phyloP scores from a whole-genome alignment of 2,113 vertebrate species.

The Hemiscyllium ocellatum region DNA sequence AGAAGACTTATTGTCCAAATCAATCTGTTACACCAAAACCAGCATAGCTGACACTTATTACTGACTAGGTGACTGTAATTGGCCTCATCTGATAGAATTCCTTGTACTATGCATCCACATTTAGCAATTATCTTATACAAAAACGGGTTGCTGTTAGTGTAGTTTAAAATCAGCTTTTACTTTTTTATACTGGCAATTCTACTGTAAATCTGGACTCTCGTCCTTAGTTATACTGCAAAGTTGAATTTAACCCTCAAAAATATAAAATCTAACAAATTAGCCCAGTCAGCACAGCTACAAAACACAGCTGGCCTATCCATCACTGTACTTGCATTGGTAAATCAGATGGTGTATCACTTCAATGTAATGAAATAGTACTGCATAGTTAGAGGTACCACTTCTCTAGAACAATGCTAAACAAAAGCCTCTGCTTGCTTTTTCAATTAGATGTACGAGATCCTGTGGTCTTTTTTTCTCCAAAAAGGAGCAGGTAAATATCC shows the following conservation, averaged over 20 bases:
- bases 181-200: neutral
- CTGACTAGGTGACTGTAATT: neutral
- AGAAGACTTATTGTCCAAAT: neutral
- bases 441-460: neutral
- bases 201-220: neutral
- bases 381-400: neutral
- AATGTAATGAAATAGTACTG: neutral
- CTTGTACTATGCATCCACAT: neutral
- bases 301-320: neutral
- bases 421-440: neutral
- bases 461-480: neutral
- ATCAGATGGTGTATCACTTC: neutral
- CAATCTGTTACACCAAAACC: no score
- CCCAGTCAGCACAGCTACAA: neutral
- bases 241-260: neutral
- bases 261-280: neutral
- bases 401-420: neutral
- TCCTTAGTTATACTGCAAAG: neutral
- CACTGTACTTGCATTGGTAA: neutral
- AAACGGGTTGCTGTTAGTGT: neutral
- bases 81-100: neutral
- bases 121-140: neutral
- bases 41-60: neutral
- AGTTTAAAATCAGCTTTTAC: neutral
- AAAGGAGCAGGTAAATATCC: neutral